Evolutionary conservation across 2,888 invertebrate species (phyloP).

Genomic region (Drosophila yooni): DNA sequence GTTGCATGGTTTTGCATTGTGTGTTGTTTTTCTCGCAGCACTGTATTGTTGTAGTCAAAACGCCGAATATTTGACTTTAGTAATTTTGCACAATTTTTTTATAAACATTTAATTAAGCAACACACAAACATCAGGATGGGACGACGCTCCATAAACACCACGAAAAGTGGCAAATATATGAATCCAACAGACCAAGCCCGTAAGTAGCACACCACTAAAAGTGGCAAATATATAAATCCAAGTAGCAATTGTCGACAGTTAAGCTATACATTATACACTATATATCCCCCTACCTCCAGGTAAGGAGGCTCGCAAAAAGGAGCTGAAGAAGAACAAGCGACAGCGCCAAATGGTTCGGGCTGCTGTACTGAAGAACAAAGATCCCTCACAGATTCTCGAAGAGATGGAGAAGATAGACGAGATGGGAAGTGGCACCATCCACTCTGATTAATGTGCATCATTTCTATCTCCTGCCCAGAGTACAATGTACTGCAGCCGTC

Average conservation of each 20-base stretch:
- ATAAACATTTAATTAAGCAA: conserved; percentile 8
- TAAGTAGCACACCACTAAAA: conserved; percentile 97
- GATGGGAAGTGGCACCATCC: conserved; percentile 90
- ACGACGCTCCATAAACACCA: conserved; percentile 98
- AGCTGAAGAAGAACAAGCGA: conserved; percentile 98
- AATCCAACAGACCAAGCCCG: conserved; percentile 99
- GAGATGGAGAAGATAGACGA: conserved; percentile 99
- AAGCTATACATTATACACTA: not conserved
- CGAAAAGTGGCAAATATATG: conserved; percentile 99
- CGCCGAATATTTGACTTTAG: conserved; percentile 23
- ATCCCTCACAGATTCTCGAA: conserved; percentile 96
- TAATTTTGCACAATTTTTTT: conserved; percentile 1
- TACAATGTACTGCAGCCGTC: conserved; percentile 97
- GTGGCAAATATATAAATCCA: conserved; percentile 99
- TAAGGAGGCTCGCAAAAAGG: conserved; percentile 98
- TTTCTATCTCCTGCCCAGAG: conserved; percentile 86
- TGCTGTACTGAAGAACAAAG: conserved; percentile 98
- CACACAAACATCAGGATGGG: conserved; percentile 89
- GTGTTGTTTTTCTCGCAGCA: conserved; percentile 13
- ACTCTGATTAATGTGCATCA: not conserved
- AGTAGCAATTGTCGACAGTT: conserved; percentile 86
- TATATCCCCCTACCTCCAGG: conserved; percentile 86
- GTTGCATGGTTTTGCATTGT: not conserved
- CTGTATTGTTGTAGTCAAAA: conserved; percentile 20
- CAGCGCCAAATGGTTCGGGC: conserved; percentile 98